A percentile compares a stretch with the other conserved stretches of the same genome.
These are phyloP conservation scores for Lepidothrix coronata DNA, from an alignment of 2,113 vertebrate genomes.

Conservation along the genomic window DNA sequence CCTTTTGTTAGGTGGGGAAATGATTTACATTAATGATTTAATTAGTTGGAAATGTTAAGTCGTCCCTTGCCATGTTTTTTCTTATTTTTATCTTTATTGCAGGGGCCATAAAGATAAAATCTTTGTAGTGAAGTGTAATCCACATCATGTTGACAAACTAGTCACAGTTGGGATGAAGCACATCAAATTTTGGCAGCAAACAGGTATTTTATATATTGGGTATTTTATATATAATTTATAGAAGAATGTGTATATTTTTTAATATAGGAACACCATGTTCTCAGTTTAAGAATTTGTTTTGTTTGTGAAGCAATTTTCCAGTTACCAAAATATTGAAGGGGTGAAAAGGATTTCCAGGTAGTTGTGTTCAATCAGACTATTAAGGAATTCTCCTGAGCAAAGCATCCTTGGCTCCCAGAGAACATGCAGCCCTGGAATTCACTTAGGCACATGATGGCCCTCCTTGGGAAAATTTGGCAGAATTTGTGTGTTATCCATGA, in stretches of 20 bases:
- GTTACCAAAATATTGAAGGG: not conserved
- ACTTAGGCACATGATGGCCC: not conserved
- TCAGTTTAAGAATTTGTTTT: not conserved
- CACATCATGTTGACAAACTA: slow-evolving; percentile 90
- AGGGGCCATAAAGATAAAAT: slow-evolving; percentile 97
- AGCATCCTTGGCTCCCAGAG: not conserved
- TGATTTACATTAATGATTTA: not conserved
- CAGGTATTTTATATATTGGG: slow-evolving; percentile 77
- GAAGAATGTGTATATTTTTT: not conserved
- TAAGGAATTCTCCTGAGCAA: not conserved
- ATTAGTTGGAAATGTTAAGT: not conserved
- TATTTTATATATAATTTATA: not conserved
- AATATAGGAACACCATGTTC: not conserved
- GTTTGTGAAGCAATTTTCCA: not conserved
- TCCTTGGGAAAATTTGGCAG: not conserved
- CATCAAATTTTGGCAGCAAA: slow-evolving; percentile 98
- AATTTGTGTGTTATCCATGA: not conserved
- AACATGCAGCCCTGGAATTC: not conserved
- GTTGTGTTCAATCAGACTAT: not conserved
- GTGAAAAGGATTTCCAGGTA: not conserved
- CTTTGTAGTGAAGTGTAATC: slow-evolving; percentile 94
- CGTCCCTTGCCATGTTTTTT: not conserved
- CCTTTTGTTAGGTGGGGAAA: not conserved
- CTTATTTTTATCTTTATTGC: slow-evolving; percentile 33
- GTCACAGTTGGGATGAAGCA: slow-evolving; percentile 95